These are phyloP conservation scores for Luperina nickerlii DNA, from an alignment of 2,888 invertebrate species.

Conservation along the genomic window DNA sequence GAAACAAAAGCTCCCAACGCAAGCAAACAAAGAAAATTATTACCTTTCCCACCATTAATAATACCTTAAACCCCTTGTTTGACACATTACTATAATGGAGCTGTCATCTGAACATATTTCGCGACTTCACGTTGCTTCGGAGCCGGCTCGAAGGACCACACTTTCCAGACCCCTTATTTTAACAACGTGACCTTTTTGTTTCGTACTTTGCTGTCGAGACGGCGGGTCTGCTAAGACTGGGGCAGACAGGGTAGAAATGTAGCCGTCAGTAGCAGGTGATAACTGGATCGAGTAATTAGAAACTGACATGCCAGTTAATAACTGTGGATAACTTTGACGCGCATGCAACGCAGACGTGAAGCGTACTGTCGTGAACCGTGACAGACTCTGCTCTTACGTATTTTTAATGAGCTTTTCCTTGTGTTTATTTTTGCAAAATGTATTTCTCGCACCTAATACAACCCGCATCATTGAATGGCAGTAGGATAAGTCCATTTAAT, in stretches of 20 bases:
- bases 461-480: background rate
- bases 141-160: constrained; percentile 64
- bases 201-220: constrained; percentile 33
- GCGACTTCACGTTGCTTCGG: constrained; percentile 70
- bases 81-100: constrained; percentile 80
- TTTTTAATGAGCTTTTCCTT: constrained; percentile 41
- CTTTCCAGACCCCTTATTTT: constrained; percentile 62
- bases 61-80: constrained; percentile 71
- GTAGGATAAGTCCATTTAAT: constrained; percentile 12
- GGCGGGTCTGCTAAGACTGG: constrained; percentile 70
- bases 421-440: background rate
- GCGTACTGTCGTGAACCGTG: constrained; percentile 57
- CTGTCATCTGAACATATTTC: constrained; percentile 81
- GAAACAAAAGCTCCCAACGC: constrained; percentile 51
- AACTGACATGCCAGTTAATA: constrained; percentile 86
- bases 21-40: constrained; percentile 65
- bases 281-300: constrained; percentile 88
- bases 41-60: constrained; percentile 70
- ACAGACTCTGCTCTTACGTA: constrained; percentile 25
- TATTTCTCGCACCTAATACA: constrained; percentile 19
- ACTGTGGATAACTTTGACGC: constrained; percentile 82
- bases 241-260: constrained; percentile 69
- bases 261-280: constrained; percentile 89
- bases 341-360: constrained; percentile 69
- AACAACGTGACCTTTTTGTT: constrained; percentile 39